Evolutionary conservation across 2,797 vertebrate species (phyloP).

Genomic region (Enteromius treurensis): DNA sequence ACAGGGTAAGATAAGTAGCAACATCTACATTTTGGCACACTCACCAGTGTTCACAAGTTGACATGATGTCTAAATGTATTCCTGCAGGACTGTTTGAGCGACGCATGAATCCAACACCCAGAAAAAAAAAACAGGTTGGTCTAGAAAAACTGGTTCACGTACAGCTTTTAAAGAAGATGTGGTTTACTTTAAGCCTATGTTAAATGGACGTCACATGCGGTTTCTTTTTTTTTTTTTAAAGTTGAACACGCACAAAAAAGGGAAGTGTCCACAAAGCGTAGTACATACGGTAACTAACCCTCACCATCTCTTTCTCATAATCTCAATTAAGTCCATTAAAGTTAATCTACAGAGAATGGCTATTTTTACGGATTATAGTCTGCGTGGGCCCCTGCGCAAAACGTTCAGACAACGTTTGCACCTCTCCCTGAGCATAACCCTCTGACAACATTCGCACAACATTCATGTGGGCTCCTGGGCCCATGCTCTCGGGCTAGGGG

Average conservation of each 20-base stretch:
- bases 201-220: too few relatives aligned
- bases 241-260: not conserved
- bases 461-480: too few relatives aligned
- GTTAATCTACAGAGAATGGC: not conserved
- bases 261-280: not conserved
- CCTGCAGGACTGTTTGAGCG: not conserved
- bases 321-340: not conserved
- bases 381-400: too few relatives aligned
- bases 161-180: not conserved
- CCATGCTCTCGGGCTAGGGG: too few relatives aligned
- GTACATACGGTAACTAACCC: not conserved
- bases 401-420: too few relatives aligned
- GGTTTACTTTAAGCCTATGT: not conserved
- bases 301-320: not conserved
- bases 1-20: not conserved
- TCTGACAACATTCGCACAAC: too few relatives aligned
- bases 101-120: not conserved
- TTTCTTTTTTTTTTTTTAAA: not conserved
- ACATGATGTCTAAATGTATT: not conserved
- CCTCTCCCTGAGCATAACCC: too few relatives aligned
- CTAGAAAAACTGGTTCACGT: conserved; percentile 8
- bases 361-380: not conserved
- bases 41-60: not conserved
- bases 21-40: not conserved
- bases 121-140: not conserved